phyloP scores from a whole-genome alignment of 23 tunicate species.

The Pegea sp. region DNA sequence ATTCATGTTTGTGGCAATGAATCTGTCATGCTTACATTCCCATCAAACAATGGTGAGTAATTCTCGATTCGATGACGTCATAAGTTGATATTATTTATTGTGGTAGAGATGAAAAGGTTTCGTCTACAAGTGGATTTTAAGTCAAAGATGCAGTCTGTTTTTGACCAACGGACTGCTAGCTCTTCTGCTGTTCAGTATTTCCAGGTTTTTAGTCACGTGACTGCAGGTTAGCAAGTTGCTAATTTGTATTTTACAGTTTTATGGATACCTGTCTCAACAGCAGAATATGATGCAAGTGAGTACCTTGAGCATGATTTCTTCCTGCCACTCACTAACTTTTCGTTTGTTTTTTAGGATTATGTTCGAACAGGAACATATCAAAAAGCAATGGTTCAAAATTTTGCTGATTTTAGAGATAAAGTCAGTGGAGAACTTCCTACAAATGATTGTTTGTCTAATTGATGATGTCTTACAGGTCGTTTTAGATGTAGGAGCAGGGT shows the following conservation, averaged over 20 bases:
- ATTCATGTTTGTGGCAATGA: slow-evolving; percentile 55
- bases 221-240: not conserved
- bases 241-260: slow-evolving; percentile 42
- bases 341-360: slow-evolving; percentile 53
- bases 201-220: slow-evolving; percentile 20
- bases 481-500: slow-evolving; percentile 97
- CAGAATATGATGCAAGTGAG: slow-evolving; percentile 99
- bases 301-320: not conserved
- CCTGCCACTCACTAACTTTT: not conserved
- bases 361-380: slow-evolving; percentile 96
- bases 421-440: slow-evolving; percentile 23
- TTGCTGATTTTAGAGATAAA: slow-evolving; percentile 85
- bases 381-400: slow-evolving; percentile 98
- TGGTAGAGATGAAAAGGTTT: slow-evolving; percentile 40
- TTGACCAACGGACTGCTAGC: slow-evolving; percentile 81
- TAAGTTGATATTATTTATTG: not conserved
- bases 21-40: slow-evolving; percentile 27
- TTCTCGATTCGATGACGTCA: not conserved
- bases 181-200: slow-evolving; percentile 96
- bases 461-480: slow-evolving; percentile 44
- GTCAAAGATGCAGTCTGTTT: slow-evolving; percentile 35
- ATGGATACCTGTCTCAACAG: slow-evolving; percentile 97
- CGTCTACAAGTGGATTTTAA: slow-evolving; percentile 26
- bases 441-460: too few species aligned
- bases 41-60: slow-evolving; percentile 22